Evolutionary conservation across 2,888 invertebrate species (phyloP), one percentile per base, ranked within the genome.

Genomic region (Subacronicta megacephala): DNA sequence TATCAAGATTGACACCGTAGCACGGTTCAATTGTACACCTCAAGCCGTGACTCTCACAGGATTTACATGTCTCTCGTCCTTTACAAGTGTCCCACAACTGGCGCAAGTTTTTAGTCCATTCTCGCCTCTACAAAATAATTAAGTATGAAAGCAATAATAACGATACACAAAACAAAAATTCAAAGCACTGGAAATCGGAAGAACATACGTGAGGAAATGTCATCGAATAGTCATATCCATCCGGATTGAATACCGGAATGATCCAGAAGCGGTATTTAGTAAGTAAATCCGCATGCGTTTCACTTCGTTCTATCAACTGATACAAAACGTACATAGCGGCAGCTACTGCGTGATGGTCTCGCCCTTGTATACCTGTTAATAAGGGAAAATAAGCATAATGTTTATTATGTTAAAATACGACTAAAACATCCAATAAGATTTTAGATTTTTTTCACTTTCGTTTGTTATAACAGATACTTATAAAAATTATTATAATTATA

Each of bases 171-270:
- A 31, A 15, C 10, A 3, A 3, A 0, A 13, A 15, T 12, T 17
- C n/a, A 15, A 33, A 26, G 20, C 0, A 20, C 23, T 26, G 1
- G 13, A 33, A 16, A 26, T 46, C 1, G 35, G 7, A 37, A 13
- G 17, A 42, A 82, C 86, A 46, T 81, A 94, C 93, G 17, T 88
- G 85, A n/a, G 90, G 88, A 74, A 94, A 93, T 1, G 90, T 92
- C 85, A 89, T 89, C 2, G 93, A 90, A 63, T 93, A 94, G 54
- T 93, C 93, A 62, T 93, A 94, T 56, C 93, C 93, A 65, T 94
- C 93, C 0, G 93, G 94, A 62, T 94, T 94, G 56, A 94, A 92
- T 12, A 94, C 90, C 5, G 93, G 93, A 47, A 94, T 85, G 9
- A 94, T 64, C 93, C 93, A 93, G 67, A 94, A 93, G 0, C 93